A percentile compares a stretch with the other conserved stretches of the same genome.
Evolutionary conservation across 2,113 vertebrate genomes (phyloP).

Genomic region (human (Homo sapiens)): DNA sequence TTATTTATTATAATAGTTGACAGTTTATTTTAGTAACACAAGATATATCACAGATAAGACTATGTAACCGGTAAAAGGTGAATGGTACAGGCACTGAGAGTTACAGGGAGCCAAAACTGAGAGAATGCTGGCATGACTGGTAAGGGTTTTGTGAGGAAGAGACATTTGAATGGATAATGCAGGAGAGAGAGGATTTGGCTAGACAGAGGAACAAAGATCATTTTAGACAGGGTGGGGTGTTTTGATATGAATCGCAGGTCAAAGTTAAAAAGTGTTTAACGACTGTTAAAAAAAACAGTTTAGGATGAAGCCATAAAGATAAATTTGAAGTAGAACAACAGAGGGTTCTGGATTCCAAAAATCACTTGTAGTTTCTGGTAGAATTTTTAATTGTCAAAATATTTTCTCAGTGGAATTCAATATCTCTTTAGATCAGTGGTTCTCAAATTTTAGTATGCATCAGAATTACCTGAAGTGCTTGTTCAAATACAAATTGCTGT

Average conservation of each 20-base stretch:
- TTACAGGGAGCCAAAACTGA: background rate
- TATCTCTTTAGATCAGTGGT: background rate
- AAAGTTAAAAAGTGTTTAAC: background rate
- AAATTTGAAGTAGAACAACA: background rate
- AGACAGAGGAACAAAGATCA: background rate
- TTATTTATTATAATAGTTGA: constrained; percentile 19
- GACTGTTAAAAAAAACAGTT: background rate
- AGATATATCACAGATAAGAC: background rate
- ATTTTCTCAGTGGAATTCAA: constrained; percentile 27
- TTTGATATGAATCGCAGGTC: background rate
- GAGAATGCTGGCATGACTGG: background rate
- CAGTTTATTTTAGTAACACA: background rate
- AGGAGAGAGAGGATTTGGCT: background rate
- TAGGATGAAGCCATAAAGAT: background rate
- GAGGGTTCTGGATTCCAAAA: background rate
- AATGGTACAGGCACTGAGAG: background rate
- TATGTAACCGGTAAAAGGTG: background rate
- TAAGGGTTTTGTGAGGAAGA: background rate
- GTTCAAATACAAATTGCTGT: background rate
- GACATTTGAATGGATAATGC: background rate
- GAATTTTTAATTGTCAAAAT: constrained; percentile 13
- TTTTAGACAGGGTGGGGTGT: background rate
- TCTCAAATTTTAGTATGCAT: background rate
- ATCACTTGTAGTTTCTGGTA: background rate
- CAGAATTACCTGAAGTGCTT: background rate